phyloP scores from a whole-genome alignment of 2,797 vertebrate species.

The Iguana delicatissima region DNA sequence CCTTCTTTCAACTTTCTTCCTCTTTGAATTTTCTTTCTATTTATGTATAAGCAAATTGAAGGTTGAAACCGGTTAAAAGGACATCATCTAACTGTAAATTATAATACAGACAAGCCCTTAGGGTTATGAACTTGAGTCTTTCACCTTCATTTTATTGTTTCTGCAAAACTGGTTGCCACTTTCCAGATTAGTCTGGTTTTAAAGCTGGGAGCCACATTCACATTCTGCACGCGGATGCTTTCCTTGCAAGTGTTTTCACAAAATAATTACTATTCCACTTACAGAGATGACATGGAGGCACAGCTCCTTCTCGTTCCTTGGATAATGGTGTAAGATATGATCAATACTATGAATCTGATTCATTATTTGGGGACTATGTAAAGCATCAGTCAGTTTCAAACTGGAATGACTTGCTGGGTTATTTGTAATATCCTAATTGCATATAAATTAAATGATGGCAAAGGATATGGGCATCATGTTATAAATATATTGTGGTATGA shows the following conservation, averaged over 20 bases:
- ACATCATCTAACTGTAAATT: constrained; percentile 29
- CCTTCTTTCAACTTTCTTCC: background rate
- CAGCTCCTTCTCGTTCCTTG: background rate
- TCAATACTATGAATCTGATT: constrained; percentile 5
- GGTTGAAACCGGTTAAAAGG: constrained; percentile 7
- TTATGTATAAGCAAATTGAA: constrained; percentile 19
- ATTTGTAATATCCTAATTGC: constrained; percentile 15
- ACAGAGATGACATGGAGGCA: background rate
- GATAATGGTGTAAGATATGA: background rate
- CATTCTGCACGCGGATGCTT: background rate
- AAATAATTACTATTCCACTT: background rate
- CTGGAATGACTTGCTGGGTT: constrained; percentile 24
- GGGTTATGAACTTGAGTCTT: constrained; percentile 7
- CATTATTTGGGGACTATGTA: constrained; percentile 1
- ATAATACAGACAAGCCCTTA: constrained; percentile 27
- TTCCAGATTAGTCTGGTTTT: constrained; percentile 45
- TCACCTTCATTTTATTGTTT: constrained; percentile 43
- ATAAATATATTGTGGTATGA: background rate
- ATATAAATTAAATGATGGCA: constrained; percentile 15
- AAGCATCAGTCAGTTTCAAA: constrained; percentile 19
- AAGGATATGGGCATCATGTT: background rate
- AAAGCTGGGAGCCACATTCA: background rate
- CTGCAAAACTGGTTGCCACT: background rate
- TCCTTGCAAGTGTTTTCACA: background rate
- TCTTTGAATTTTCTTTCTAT: background rate